Conservation (phyloP, 2,888 invertebrate species). For the Apodemia duryi region DNA sequence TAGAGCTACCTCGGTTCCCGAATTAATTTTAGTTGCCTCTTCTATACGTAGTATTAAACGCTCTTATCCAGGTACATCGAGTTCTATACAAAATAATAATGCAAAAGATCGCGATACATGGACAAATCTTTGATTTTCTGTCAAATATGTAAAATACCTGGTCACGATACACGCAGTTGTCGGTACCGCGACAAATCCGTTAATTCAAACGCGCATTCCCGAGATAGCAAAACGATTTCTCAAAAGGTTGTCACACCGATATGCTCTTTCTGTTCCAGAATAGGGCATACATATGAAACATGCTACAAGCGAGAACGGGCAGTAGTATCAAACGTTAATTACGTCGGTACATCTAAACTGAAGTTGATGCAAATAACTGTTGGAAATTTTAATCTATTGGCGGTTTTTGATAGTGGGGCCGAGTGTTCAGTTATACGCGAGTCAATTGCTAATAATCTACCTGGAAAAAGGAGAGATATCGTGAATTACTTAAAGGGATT, state of each 20-base stretch:
- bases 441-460: too few relatives aligned
- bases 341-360: not conserved
- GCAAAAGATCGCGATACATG: not conserved
- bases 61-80: not conserved
- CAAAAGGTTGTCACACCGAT: not conserved
- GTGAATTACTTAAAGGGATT: not conserved
- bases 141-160: constrained; percentile 3
- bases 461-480: not conserved
- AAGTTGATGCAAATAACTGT: not conserved
- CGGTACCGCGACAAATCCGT: not conserved
- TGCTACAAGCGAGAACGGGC: constrained; percentile 32
- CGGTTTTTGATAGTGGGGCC: not conserved
- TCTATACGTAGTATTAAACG: constrained; percentile 23
- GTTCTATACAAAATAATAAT: not conserved
- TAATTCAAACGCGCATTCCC: not conserved
- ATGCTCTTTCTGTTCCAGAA: constrained; percentile 31
- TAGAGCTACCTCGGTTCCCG: constrained; percentile 22
- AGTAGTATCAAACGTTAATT: constrained; percentile 29
- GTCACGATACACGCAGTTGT: not conserved
- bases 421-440: too few relatives aligned
- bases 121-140: not conserved
- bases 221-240: not conserved
- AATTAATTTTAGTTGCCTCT: constrained; percentile 34
- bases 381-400: not conserved
- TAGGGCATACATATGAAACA: constrained; percentile 31